Percentiles rank a stretch among this genome's conserved stretches.
Evolutionary conservation across 1,140 invertebrate genomes (phyloP).

Genomic region (Tetramorium simillimum): DNA sequence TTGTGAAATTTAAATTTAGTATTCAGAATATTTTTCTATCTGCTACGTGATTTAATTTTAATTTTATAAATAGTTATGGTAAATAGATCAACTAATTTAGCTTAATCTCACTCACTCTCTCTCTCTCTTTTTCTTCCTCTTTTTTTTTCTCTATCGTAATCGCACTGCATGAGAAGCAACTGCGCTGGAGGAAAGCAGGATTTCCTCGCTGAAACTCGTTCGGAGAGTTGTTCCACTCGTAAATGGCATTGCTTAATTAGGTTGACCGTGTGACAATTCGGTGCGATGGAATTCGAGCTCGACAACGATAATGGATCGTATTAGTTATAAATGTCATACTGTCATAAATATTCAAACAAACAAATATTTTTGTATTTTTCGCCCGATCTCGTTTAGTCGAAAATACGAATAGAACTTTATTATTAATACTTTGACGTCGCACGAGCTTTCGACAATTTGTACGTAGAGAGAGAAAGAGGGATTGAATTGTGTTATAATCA

Average conservation of each 20-base stretch:
- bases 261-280: slow-evolving; percentile 72
- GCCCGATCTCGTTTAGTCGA: not conserved
- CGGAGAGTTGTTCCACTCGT: slow-evolving; percentile 49
- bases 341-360: slow-evolving; percentile 65
- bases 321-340: slow-evolving; percentile 69
- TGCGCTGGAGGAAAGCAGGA: slow-evolving; percentile 13
- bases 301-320: slow-evolving; percentile 67
- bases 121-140: not conserved
- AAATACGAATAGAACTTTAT: slow-evolving; percentile 19
- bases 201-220: slow-evolving; percentile 58
- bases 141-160: slow-evolving; percentile 1
- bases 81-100: slow-evolving; percentile 30
- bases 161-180: slow-evolving; percentile 11
- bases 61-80: slow-evolving; percentile 4
- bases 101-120: not conserved
- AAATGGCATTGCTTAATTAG: slow-evolving; percentile 72
- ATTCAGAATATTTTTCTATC: not conserved
- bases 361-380: slow-evolving; percentile 1
- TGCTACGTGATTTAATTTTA: not conserved
- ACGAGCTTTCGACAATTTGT: not conserved
- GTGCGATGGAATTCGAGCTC: slow-evolving; percentile 63
- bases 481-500: slow-evolving; percentile 19
- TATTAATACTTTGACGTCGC: slow-evolving; percentile 26
- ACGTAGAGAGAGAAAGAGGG: too few species aligned
- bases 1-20: not conserved